Evolutionary conservation across 1,140 invertebrate genomes (phyloP).

Genomic region (Lucilia sericata): DNA sequence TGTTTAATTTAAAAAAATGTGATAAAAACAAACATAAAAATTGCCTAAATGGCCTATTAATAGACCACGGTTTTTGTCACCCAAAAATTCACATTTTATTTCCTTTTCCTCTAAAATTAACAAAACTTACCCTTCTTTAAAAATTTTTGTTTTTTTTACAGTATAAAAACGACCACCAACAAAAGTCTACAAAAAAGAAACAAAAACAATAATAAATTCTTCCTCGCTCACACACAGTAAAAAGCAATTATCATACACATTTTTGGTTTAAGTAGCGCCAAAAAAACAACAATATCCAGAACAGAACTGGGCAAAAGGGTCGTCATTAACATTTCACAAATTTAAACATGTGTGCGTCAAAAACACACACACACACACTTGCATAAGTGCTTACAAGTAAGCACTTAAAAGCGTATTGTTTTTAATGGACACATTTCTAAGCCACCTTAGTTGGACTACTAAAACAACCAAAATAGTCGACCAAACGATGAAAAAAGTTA

Average conservation of each 20-base stretch:
- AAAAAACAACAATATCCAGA: not conserved
- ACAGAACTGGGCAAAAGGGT: not conserved
- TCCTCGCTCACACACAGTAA: conserved; percentile 10
- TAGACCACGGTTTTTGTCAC: conserved; percentile 42
- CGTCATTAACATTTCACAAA: conserved; percentile 17
- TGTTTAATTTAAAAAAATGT: conserved; percentile 13
- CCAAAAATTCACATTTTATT: not conserved
- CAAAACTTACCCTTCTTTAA: not conserved
- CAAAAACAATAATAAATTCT: not conserved
- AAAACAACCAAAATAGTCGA: not conserved
- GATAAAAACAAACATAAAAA: conserved; percentile 34
- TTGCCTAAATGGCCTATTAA: conserved; percentile 40
- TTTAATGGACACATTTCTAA: no score
- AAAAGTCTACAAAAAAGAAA: not conserved
- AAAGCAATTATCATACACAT: conserved; percentile 36
- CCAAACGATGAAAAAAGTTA: not conserved
- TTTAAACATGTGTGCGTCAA: not conserved
- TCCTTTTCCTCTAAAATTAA: not conserved
- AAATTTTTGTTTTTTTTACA: no score
- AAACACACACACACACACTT: not conserved
- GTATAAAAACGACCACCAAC: not conserved
- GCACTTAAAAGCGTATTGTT: no score
- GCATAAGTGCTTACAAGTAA: not conserved
- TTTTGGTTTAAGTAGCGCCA: conserved; percentile 32
- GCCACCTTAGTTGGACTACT: not conserved